Evolutionary conservation across 2,888 invertebrate species (phyloP).

Genomic region (Chironomus riparius): DNA sequence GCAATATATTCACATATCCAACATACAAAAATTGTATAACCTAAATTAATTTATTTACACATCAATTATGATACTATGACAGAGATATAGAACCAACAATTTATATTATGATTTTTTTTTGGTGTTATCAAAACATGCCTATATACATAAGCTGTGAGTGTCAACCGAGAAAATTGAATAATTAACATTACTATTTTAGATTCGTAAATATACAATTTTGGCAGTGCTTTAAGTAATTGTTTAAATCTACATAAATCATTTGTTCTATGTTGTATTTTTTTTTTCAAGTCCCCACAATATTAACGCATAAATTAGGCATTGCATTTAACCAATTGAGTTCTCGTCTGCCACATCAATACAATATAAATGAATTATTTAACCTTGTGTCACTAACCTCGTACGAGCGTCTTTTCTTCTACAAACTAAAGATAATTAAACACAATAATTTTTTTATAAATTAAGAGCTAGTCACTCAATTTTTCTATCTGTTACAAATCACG

Average conservation of each 20-base stretch:
- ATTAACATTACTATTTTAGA: background rate
- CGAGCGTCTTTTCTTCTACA: background rate
- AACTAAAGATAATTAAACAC: background rate
- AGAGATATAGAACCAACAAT: background rate
- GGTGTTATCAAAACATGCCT: background rate
- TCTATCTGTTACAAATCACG: background rate
- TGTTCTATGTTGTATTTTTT: background rate
- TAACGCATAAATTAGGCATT: background rate
- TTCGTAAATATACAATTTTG: background rate
- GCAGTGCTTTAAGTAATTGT: background rate
- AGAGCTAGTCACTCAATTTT: background rate
- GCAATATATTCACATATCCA: too few relatives aligned
- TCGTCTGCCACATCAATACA: too few relatives aligned
- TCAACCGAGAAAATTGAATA: constrained; percentile 13
- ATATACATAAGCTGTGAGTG: background rate
- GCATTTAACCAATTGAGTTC: background rate
- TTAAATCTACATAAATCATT: background rate
- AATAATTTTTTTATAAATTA: background rate
- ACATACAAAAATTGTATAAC: background rate
- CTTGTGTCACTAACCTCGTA: background rate
- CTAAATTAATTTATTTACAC: constrained; percentile 16
- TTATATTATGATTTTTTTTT: background rate
- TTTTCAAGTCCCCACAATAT: background rate
- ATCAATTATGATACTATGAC: constrained; percentile 7
- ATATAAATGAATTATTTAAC: constrained; percentile 2